Conservation (phyloP, 2,888 invertebrate species). For the Amblyjoppa fuscipennis region DNA sequence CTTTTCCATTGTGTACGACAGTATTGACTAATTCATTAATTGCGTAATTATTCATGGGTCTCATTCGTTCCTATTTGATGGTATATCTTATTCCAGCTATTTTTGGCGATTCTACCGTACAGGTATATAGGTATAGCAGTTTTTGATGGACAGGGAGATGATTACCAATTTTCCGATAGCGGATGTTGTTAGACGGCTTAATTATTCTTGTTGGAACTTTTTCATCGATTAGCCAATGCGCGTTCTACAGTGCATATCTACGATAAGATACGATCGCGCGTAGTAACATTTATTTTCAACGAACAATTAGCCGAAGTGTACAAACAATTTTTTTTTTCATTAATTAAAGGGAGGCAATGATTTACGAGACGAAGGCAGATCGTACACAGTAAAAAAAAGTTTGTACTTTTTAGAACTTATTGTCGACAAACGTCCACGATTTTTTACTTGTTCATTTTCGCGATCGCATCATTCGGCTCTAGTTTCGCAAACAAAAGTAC, state of each 20-base stretch:
- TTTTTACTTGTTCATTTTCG: too few relatives aligned
- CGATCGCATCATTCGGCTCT: too few relatives aligned
- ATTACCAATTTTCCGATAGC: not conserved
- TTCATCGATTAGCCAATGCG: not conserved
- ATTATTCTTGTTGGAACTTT: not conserved
- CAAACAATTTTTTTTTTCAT: conserved; percentile 45
- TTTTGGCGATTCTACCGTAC: not conserved
- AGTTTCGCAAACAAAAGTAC: too few relatives aligned
- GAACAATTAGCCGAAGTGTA: conserved; percentile 87
- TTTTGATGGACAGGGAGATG: not conserved
- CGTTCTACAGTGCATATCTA: not conserved
- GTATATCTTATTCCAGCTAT: not conserved
- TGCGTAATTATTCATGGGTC: not conserved
- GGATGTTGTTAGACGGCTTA: not conserved
- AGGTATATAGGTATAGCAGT: not conserved
- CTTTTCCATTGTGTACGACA: not conserved
- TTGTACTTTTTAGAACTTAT: too few relatives aligned
- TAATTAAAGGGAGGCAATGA: too few relatives aligned
- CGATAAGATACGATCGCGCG: conserved; percentile 88
- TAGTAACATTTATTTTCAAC: conserved; percentile 90
- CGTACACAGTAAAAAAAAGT: too few relatives aligned
- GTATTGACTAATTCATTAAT: not conserved
- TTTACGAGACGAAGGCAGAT: too few relatives aligned
- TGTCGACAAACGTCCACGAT: too few relatives aligned
- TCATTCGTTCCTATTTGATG: not conserved